Conservation (phyloP, 1,140 invertebrate species). For the Aphelenchoides fujianensis region DNA sequence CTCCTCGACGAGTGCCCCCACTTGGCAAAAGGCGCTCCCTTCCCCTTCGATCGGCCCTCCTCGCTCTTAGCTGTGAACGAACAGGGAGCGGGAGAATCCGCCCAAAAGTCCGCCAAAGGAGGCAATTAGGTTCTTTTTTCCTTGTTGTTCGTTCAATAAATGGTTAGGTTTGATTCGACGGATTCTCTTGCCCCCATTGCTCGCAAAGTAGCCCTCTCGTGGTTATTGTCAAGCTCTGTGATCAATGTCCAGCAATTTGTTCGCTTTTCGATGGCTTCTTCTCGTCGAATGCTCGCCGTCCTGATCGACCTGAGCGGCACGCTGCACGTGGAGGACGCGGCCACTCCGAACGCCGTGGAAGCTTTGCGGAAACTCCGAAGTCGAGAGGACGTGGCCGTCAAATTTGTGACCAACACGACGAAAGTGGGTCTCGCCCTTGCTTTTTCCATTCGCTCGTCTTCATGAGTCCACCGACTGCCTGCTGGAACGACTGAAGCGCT, state of each 20-base stretch:
- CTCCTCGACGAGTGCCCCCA: constrained; percentile 17
- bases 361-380: constrained; percentile 61
- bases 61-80: too few relatives aligned
- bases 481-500: constrained; percentile 68
- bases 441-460: background rate
- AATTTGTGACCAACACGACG: constrained; percentile 66
- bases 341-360: constrained; percentile 63
- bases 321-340: constrained; percentile 65
- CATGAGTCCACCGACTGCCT: constrained; percentile 73
- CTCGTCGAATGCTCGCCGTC: constrained; percentile 54
- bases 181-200: too few relatives aligned
- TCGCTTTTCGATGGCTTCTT: too few relatives aligned
- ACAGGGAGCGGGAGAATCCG: background rate
- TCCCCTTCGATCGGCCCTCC: background rate
- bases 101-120: background rate
- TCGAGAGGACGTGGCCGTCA: constrained; percentile 18
- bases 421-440: constrained; percentile 53
- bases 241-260: too few relatives aligned
- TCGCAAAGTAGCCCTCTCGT: too few relatives aligned
- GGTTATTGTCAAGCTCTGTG: too few relatives aligned
- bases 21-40: too few relatives aligned
- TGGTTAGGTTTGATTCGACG: background rate
- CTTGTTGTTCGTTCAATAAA: background rate
- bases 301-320: constrained; percentile 67
- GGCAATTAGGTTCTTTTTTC: constrained; percentile 1